phyloP scores from a whole-genome alignment of 2,888 invertebrate species.

The Pardosa pseudoannulata region DNA sequence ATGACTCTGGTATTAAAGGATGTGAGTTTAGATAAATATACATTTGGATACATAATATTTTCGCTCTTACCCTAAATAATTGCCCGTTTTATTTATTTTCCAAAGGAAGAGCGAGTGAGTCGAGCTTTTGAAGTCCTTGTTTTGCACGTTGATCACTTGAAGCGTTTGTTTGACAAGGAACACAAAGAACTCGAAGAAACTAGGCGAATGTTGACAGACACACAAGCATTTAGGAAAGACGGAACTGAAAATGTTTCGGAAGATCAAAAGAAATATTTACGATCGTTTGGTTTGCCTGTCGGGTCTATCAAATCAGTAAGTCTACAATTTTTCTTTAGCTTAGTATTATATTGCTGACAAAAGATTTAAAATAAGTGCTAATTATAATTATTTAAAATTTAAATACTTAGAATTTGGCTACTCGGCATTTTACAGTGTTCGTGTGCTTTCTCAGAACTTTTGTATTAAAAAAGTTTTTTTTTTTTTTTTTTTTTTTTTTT shows the following conservation, averaged over 20 bases:
- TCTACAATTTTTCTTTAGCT: not conserved
- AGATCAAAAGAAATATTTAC: conserved; percentile 56
- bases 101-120: conserved; percentile 80
- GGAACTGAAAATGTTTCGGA: conserved; percentile 37
- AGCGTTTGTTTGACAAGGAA: conserved; percentile 80
- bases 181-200: conserved; percentile 81
- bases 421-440: no score
- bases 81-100: not conserved
- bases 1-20: no score
- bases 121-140: conserved; percentile 81
- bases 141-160: conserved; percentile 81
- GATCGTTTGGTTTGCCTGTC: conserved; percentile 58
- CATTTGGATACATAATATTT: no score
- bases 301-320: conserved; percentile 69
- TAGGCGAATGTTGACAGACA: conserved; percentile 77
- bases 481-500: no score
- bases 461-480: not conserved
- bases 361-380: no score
- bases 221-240: conserved; percentile 48
- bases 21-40: no score
- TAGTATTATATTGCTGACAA: not conserved
- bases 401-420: no score
- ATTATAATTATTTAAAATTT: no score
- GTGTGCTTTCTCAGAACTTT: not conserved
- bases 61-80: no score